Conservation (phyloP, 2,113 vertebrate genomes). For the Scartelaos histophorus region DNA sequence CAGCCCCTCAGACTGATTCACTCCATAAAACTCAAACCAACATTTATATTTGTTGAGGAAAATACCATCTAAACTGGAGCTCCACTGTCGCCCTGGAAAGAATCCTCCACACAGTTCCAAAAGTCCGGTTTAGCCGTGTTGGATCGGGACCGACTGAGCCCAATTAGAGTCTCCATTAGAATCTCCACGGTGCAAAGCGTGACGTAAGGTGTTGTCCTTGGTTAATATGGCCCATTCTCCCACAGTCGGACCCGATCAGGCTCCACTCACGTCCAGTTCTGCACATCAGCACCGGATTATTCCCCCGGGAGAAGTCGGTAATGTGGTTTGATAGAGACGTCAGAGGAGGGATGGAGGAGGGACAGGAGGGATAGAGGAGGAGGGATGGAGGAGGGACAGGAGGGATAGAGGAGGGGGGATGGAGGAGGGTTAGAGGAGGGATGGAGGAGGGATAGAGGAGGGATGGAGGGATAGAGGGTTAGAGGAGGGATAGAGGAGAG, state of each 20-base stretch:
- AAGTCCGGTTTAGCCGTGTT: background rate
- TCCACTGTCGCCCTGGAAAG: background rate
- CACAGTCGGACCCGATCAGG: background rate
- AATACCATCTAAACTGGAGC: background rate
- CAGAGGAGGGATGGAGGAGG: background rate
- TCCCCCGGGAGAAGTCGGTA: background rate
- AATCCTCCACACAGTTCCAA: background rate
- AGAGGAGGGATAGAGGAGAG: too few species aligned
- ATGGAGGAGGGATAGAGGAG: too few species aligned
- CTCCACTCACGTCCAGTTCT: constrained; percentile 2
- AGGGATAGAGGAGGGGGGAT: too few species aligned
- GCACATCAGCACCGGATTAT: constrained; percentile 22
- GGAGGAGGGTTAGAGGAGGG: too few species aligned
- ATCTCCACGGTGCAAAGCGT: background rate
- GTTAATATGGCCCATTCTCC: background rate
- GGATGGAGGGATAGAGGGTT: too few species aligned
- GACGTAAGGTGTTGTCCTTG: background rate
- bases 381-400: too few species aligned
- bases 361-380: too few species aligned
- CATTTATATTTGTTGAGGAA: background rate
- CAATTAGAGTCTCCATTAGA: background rate
- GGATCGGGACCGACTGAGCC: background rate
- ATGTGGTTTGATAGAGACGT: constrained; percentile 34
- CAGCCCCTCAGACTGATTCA: too few species aligned
- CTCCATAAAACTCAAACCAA: background rate